Evolutionary conservation across 2,797 vertebrate genomes (phyloP), one percentile per base, ranked within the genome.

Genomic region (Chelidonichthys spinosus): DNA sequence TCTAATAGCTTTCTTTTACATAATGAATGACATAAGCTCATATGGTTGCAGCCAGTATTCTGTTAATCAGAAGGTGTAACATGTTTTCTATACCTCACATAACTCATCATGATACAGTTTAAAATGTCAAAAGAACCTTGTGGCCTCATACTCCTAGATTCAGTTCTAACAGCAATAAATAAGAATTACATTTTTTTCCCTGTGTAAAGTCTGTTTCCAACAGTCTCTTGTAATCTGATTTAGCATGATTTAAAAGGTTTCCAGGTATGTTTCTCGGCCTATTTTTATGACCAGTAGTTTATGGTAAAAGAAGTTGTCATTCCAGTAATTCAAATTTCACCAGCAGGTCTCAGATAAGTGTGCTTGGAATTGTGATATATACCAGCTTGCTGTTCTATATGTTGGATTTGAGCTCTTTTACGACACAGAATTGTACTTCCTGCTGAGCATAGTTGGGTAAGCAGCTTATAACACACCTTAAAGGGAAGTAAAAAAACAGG

Each of bases 241-340:
- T 17, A 52, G 58, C 46, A 59, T 44, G 10, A 44, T 18, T 18
- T 13, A 11, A 14, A 47, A 6, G 5, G 10, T 46, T 76, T 65
- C 39, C 18, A 3, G 9, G 15, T 11, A 7, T 14, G 15, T 18
- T 7, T 46, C 33, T 15, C 7, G 17, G 7, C 25, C 67, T 74
- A 76, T 76, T 69, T 85, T 80, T 73, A 76, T 56, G 14, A 67
- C 7, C 10, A 17, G 18, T 18, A 42, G 17, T 61, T 78, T 58
- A 62, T 72, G 7, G 59, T 6, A 7, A 10, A 33, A 1, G 0
- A 46, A 5, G 33, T 53, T 62, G 32, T 50, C 33, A 58, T 68
- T 47, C 18, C 49, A 36, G 53, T 42, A 63, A 72, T n/a, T 5
- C 40, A 49, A 11, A 64, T 7, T 13, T 62, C n/a, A 6, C 42